Evolutionary conservation across 2,797 vertebrate genomes (phyloP).

Genomic region (Syngnathus acus): DNA sequence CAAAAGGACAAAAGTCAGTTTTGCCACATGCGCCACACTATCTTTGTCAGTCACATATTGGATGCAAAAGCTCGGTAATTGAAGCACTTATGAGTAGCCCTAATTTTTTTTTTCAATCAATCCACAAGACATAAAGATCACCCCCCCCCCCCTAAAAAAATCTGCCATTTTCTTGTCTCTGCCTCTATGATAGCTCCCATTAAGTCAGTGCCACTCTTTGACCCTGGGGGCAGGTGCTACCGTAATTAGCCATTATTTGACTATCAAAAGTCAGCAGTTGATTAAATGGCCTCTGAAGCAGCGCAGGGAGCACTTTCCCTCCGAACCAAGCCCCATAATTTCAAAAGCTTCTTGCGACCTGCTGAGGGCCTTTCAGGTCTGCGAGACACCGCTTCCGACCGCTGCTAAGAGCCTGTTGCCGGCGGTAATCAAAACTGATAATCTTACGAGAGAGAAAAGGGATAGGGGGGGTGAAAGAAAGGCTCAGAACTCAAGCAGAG

Average conservation of each 20-base stretch:
- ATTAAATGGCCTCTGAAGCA: constrained; percentile 91
- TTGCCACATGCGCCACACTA: constrained; percentile 19
- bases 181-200: constrained; percentile 60
- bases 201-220: constrained; percentile 85
- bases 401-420: constrained; percentile 97
- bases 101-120: constrained; percentile 50
- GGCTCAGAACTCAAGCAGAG: constrained; percentile 89
- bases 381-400: constrained; percentile 82
- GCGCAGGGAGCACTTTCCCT: constrained; percentile 84
- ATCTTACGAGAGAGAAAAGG: constrained; percentile 80
- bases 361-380: constrained; percentile 94
- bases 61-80: constrained; percentile 35
- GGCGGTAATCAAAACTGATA: constrained; percentile 97
- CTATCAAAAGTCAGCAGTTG: constrained; percentile 99
- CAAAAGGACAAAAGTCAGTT: constrained; percentile 47
- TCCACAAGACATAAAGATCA: constrained; percentile 55
- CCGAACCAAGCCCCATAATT: constrained; percentile 84
- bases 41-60: constrained; percentile 53
- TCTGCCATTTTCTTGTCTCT: constrained; percentile 49
- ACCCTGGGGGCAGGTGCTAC: constrained; percentile 97
- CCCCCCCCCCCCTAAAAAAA: constrained; percentile 14
- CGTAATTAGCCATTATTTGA: constrained; percentile 99
- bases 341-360: constrained; percentile 92
- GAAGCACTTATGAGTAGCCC: constrained; percentile 45
- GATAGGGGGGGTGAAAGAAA: constrained; percentile 48